Conservation (phyloP, 2,797 vertebrate species). For the Rhynchotus rufescens region DNA sequence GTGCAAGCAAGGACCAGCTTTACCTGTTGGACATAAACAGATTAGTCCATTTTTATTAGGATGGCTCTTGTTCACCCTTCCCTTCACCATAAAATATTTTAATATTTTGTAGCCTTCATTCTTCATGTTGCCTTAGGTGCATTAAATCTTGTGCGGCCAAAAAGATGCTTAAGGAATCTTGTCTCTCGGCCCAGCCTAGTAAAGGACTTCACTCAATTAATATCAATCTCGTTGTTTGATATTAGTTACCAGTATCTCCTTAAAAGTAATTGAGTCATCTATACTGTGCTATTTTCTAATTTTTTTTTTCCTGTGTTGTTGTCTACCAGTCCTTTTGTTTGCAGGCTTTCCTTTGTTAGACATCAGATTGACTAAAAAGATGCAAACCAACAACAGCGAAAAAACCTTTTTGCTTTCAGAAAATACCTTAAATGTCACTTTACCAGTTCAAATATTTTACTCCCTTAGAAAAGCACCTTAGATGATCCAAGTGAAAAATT, state of each 20-base stretch:
- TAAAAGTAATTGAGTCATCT: neutral
- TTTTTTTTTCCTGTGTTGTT: neutral
- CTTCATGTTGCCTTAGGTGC: neutral
- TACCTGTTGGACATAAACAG: neutral
- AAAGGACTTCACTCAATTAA: neutral
- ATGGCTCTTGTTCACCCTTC: neutral
- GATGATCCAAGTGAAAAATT: neutral
- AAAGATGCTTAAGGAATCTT: neutral
- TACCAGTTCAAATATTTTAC: neutral
- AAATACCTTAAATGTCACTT: neutral
- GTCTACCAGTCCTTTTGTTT: neutral
- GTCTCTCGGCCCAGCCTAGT: fast-evolving
- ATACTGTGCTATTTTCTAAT: fast-evolving
- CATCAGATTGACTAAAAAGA: neutral
- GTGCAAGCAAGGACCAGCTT: neutral
- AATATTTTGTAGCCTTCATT: neutral
- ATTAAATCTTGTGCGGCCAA: neutral
- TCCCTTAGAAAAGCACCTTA: neutral
- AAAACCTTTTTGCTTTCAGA: neutral
- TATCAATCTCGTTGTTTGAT: neutral
- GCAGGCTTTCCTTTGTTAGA: neutral
- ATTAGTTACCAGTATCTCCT: neutral
- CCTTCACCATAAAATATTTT: neutral
- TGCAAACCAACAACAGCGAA: neutral
- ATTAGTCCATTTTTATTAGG: neutral